These are phyloP conservation scores for Mesodorylaimus sp. DNA, from an alignment of 2,888 invertebrate genomes.

Conservation along the genomic window DNA sequence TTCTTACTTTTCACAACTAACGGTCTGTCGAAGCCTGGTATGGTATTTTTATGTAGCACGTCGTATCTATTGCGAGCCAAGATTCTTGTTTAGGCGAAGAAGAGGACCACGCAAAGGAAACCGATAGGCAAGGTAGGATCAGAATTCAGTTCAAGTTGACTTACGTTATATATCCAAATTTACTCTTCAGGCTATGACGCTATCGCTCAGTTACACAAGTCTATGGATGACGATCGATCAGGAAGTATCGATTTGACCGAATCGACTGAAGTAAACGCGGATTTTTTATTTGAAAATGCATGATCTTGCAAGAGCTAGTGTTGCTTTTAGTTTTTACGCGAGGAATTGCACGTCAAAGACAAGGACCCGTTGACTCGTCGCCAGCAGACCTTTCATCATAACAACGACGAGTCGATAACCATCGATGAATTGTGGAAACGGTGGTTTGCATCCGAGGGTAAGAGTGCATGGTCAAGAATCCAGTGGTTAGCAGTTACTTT, in stretches of 20 bases:
- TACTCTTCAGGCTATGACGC: constrained; percentile 79
- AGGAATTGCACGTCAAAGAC: constrained; percentile 74
- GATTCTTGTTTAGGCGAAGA: too few relatives aligned
- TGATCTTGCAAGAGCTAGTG: constrained; percentile 3
- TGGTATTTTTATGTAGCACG: too few relatives aligned
- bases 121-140: too few relatives aligned
- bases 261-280: constrained; percentile 64
- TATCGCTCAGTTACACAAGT: constrained; percentile 70
- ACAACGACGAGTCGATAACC: constrained; percentile 79
- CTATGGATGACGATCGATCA: constrained; percentile 91
- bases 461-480: constrained; percentile 3
- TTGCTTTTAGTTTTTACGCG: constrained; percentile 61
- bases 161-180: too few relatives aligned
- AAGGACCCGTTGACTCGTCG: constrained; percentile 67
- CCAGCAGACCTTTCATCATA: constrained; percentile 80
- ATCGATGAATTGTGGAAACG: constrained; percentile 92
- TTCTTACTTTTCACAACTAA: too few relatives aligned
- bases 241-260: constrained; percentile 91
- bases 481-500: background rate
- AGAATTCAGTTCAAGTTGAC: too few relatives aligned
- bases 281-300: background rate
- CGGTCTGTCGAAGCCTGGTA: too few relatives aligned
- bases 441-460: constrained; percentile 75
- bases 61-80: too few relatives aligned
- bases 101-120: too few relatives aligned